Evolutionary conservation across 2,113 vertebrate species (phyloP).

Genomic region (Puma concolor): DNA sequence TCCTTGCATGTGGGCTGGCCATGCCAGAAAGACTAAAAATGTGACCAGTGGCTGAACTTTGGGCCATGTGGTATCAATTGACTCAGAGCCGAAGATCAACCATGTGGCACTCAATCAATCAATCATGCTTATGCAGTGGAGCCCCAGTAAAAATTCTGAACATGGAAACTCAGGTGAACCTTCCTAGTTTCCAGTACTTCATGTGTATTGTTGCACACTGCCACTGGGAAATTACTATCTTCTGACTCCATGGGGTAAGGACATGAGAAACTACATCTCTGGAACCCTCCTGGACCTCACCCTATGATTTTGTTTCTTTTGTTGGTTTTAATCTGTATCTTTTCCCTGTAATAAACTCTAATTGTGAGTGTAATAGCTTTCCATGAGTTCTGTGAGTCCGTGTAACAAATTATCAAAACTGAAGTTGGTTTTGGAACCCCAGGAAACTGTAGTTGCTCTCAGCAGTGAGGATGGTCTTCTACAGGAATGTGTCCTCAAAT

Average conservation of each 20-base stretch:
- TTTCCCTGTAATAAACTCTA: background rate
- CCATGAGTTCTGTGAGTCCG: background rate
- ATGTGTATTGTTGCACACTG: no score
- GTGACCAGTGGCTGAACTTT: background rate
- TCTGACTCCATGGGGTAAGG: background rate
- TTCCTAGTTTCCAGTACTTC: no score
- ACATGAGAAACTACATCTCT: background rate
- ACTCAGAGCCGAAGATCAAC: background rate
- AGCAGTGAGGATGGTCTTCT: background rate
- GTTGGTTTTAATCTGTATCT: background rate
- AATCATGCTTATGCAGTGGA: background rate
- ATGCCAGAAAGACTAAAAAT: background rate
- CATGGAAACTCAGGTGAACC: background rate
- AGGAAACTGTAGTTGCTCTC: background rate
- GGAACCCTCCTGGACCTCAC: background rate
- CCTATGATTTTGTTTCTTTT: background rate
- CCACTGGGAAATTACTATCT: background rate
- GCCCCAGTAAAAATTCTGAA: background rate
- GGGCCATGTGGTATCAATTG: background rate
- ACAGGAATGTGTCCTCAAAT: background rate
- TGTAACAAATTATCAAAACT: background rate
- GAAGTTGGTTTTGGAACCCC: background rate
- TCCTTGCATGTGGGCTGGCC: background rate
- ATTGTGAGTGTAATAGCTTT: background rate
- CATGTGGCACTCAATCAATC: background rate